Percentiles rank a stretch among this genome's conserved stretches.
Evolutionary conservation across 2,888 invertebrate species (phyloP).

Genomic region (Cryptophagus acutangulus): DNA sequence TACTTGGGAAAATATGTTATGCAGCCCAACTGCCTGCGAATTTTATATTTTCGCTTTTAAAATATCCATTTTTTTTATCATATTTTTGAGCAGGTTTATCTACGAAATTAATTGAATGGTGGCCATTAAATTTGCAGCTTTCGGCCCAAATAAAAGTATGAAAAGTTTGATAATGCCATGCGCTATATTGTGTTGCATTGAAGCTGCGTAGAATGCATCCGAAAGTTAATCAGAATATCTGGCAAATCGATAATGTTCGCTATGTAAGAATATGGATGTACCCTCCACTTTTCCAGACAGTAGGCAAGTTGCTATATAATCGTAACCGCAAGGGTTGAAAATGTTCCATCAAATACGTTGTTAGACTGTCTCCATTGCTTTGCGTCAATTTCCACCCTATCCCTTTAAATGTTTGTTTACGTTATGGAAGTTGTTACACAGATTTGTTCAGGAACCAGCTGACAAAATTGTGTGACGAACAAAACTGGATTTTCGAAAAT

Average conservation of each 20-base stretch:
- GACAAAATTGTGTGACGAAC: too few species aligned
- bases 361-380: slow-evolving; percentile 39
- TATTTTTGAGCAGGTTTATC: too few species aligned
- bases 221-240: slow-evolving; percentile 17
- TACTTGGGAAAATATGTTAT: slow-evolving; percentile 36
- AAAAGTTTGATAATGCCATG: too few species aligned
- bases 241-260: slow-evolving; percentile 31
- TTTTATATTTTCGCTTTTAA: slow-evolving; percentile 5
- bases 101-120: too few species aligned
- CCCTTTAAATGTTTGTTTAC: slow-evolving; percentile 31
- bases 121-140: too few species aligned
- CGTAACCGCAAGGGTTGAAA: slow-evolving; percentile 38
- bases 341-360: slow-evolving; percentile 33
- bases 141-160: too few species aligned
- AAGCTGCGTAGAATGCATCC: slow-evolving; percentile 5
- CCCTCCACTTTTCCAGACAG: slow-evolving; percentile 37
- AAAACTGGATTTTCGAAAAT: too few species aligned
- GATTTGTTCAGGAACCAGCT: too few species aligned
- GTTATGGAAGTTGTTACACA: too few species aligned
- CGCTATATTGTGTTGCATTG: too few species aligned
- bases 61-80: too few species aligned
- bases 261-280: slow-evolving; percentile 29
- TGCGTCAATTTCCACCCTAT: slow-evolving; percentile 33
- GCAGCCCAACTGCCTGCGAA: slow-evolving; percentile 15
- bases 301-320: slow-evolving; percentile 23